Evolutionary conservation across 2,113 vertebrate species (phyloP).

Genomic region (Oriolus oriolus): DNA sequence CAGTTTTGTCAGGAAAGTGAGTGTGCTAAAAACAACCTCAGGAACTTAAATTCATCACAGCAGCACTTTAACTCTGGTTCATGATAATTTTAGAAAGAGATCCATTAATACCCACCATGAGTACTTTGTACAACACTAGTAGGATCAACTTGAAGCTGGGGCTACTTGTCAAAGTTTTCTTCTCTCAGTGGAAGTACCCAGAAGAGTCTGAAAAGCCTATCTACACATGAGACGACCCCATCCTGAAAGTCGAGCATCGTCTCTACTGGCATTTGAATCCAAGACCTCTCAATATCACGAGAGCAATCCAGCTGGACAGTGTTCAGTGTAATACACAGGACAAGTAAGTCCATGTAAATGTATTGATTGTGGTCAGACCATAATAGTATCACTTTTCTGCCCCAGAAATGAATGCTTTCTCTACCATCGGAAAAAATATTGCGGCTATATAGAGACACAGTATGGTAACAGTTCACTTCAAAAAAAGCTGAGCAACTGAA

Average conservation of each 20-base stretch:
- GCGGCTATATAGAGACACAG: not conserved
- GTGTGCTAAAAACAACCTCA: not conserved
- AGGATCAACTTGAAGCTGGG: not conserved
- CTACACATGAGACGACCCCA: not conserved
- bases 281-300: not conserved
- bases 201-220: not conserved
- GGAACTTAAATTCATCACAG: not conserved
- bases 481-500: not conserved
- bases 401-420: not conserved
- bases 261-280: not conserved
- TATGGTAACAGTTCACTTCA: not conserved
- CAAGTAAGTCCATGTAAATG: not conserved
- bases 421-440: not conserved
- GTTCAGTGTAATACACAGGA: not conserved
- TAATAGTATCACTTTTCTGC: not conserved
- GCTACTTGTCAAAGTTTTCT: not conserved
- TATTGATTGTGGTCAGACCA: not conserved
- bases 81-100: not conserved
- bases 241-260: accelerated
- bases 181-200: not conserved
- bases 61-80: not conserved
- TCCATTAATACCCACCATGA: not conserved
- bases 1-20: not conserved
- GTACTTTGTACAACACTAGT: not conserved
- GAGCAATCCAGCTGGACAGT: not conserved